phyloP scores from a whole-genome alignment of 2,888 invertebrate species.

The Trichogramma dendrolimi region DNA sequence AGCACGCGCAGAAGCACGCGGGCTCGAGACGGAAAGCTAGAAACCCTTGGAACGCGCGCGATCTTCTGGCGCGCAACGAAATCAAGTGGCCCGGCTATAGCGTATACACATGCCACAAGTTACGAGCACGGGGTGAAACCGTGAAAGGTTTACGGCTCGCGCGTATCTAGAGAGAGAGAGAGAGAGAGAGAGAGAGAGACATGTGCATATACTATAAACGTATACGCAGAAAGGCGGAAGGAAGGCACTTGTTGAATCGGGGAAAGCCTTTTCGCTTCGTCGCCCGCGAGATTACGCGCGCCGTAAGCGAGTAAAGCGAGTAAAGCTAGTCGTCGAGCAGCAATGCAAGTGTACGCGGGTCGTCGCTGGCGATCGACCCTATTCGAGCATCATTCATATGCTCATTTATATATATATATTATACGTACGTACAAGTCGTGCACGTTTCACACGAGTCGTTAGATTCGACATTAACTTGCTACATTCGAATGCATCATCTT shows the following conservation, averaged over 20 bases:
- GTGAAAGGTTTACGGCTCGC: not conserved
- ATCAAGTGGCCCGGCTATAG: not conserved
- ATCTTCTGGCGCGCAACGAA: not conserved
- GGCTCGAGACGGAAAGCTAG: no score
- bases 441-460: no score
- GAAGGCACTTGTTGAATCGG: slow-evolving; percentile 37
- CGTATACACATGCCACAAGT: slow-evolving; percentile 4
- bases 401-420: no score
- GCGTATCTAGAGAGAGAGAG: slow-evolving; percentile 25
- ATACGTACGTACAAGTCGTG: no score
- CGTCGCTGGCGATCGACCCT: no score
- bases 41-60: not conserved
- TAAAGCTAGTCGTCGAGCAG: not conserved
- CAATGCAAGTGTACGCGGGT: not conserved
- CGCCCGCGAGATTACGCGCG: slow-evolving; percentile 36
- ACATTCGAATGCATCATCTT: no score
- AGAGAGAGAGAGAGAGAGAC: slow-evolving; percentile 8
- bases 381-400: no score
- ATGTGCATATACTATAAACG: not conserved
- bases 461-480: no score
- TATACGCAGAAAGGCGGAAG: slow-evolving; percentile 12
- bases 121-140: not conserved
- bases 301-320: slow-evolving; percentile 15
- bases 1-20: no score
- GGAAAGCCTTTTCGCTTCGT: slow-evolving; percentile 19